Evolutionary conservation across 2,888 invertebrate genomes (phyloP).

Genomic region (Drosophila koepferae): DNA sequence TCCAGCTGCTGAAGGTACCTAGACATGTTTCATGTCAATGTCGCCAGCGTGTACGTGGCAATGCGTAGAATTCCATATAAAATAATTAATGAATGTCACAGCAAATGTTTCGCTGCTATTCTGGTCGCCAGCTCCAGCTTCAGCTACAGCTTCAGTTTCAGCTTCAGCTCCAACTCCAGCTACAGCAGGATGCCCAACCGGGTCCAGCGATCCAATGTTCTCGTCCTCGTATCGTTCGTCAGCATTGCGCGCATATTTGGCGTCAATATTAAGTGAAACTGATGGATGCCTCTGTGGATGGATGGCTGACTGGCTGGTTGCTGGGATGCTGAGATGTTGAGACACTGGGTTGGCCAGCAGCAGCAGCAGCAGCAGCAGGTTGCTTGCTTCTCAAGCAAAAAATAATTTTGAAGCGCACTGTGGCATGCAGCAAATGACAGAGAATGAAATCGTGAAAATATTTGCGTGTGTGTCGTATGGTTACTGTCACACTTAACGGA

Average conservation of each 20-base stretch:
- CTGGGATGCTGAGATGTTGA: slow-evolving; percentile 53
- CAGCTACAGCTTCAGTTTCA: not conserved
- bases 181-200: slow-evolving; percentile 18
- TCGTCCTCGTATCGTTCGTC: slow-evolving; percentile 82
- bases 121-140: slow-evolving; percentile 21
- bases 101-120: slow-evolving; percentile 76
- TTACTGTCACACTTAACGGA: slow-evolving; percentile 78
- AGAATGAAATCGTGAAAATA: slow-evolving; percentile 84
- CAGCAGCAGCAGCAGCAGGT: slow-evolving; percentile 36
- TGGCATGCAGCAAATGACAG: slow-evolving; percentile 85
- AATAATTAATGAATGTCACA: slow-evolving; percentile 85
- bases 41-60: slow-evolving; percentile 83
- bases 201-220: slow-evolving; percentile 20
- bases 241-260: slow-evolving; percentile 84
- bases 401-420: slow-evolving; percentile 83
- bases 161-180: not conserved
- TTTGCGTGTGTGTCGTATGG: slow-evolving; percentile 84
- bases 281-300: slow-evolving; percentile 76
- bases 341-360: slow-evolving; percentile 56
- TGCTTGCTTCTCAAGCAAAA: slow-evolving; percentile 42
- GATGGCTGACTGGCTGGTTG: not conserved
- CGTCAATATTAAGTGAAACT: slow-evolving; percentile 85
- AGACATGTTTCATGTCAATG: slow-evolving; percentile 81
- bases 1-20: slow-evolving; percentile 37
- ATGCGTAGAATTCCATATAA: slow-evolving; percentile 84